These are phyloP conservation scores for Nephrocerus scutellatus DNA, from an alignment of 2,888 invertebrate species.

Conservation along the genomic window DNA sequence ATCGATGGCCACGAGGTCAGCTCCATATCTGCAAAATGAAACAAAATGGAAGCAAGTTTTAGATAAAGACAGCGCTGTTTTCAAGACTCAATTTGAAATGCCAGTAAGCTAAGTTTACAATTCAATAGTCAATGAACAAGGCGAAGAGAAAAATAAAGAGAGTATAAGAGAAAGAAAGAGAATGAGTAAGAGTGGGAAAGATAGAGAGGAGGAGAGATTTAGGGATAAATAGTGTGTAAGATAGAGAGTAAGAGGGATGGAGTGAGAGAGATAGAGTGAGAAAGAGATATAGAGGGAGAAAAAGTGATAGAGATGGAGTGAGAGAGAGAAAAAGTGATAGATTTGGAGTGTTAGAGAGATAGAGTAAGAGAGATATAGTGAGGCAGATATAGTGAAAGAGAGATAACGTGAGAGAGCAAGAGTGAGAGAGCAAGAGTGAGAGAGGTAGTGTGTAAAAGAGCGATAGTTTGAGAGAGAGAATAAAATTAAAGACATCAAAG, in stretches of 20 bases:
- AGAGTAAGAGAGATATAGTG: neutral
- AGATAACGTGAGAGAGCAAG: neutral
- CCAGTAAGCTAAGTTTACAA: slow-evolving; percentile 30
- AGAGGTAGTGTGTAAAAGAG: neutral
- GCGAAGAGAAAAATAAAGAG: neutral
- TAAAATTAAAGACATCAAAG: neutral
- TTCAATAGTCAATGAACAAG: slow-evolving; percentile 22
- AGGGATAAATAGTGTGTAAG: neutral
- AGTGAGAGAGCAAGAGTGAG: neutral
- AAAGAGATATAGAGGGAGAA: neutral
- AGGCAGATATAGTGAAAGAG: neutral
- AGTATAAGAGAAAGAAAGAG: neutral
- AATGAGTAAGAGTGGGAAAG: neutral
- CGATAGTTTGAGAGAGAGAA: neutral
- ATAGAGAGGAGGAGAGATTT: neutral
- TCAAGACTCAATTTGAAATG: slow-evolving; percentile 18
- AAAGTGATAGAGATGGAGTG: neutral
- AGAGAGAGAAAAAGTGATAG: neutral
- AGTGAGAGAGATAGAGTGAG: neutral
- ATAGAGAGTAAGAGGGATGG: neutral
- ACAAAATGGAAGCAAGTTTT: neutral
- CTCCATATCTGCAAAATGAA: slow-evolving; percentile 69
- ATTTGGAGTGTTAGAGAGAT: neutral
- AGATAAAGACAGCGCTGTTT: neutral
- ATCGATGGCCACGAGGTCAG: slow-evolving; percentile 87